Evolutionary conservation across 92 coral and sea anemone genomes (phyloP).

Genomic region (Parazoanthus darwini): DNA sequence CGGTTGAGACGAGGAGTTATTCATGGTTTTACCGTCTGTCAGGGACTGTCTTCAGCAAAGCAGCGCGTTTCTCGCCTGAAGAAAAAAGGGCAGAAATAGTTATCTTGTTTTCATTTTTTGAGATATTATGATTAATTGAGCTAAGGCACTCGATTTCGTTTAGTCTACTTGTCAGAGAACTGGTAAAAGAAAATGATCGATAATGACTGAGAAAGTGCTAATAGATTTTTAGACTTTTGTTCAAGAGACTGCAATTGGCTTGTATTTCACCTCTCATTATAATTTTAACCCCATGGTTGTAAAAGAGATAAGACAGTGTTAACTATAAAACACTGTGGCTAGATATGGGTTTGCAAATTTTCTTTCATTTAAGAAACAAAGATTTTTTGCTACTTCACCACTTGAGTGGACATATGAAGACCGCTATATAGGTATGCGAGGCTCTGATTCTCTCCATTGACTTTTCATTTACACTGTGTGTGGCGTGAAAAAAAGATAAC

Average conservation of each 20-base stretch:
- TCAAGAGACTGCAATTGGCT: not conserved
- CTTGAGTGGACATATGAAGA: no score
- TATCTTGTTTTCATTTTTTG: not conserved
- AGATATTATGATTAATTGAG: not conserved
- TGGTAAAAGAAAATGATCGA: not conserved
- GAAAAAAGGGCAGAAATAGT: not conserved
- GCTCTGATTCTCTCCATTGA: not conserved
- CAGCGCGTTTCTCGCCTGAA: conserved; percentile 11
- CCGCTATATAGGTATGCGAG: no score
- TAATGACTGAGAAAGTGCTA: not conserved
- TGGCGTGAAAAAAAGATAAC: conserved; percentile 10
- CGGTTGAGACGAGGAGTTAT: conserved; percentile 34
- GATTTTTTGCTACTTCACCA: no score
- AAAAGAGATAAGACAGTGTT: not conserved
- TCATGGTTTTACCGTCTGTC: not conserved
- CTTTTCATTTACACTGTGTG: not conserved
- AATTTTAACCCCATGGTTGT: not conserved
- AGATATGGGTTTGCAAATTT: not conserved
- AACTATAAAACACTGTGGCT: not conserved
- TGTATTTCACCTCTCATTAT: not conserved
- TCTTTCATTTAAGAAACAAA: no score
- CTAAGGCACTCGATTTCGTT: not conserved
- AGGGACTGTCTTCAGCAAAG: not conserved
- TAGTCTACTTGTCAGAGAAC: not conserved
- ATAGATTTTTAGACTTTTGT: not conserved